Base-by-base conservation (phyloP, 1,140 invertebrate genomes). In the Onthophagus taurus region DNA sequence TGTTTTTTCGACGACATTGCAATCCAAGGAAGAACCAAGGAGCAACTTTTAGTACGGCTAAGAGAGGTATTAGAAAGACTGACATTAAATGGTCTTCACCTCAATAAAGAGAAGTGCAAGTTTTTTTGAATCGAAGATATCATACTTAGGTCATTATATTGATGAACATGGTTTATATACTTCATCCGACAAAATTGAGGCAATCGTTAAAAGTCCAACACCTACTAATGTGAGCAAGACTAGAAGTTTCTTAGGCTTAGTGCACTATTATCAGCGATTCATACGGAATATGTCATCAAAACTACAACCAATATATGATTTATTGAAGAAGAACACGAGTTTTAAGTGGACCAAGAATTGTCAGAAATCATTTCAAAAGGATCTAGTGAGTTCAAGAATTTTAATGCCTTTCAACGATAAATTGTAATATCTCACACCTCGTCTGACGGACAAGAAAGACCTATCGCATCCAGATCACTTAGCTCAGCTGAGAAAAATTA, bases 321-420 rank as follows among this genome's bases (percentile, higher is more conserved):
- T 61, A 21, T 26, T 58, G 23, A 45, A 46, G n/a, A 49, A 53
- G 18, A 43, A 51, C 11, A 30, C 13, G 26, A 30, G 36, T 11
- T 55, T 47, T 42, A 24, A 26, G n/a, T 55, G 50, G 53, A 37
- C 24, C 12, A 31, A 46, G 29, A 38, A 49, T 5, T 55, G 50
- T 31, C 20, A 76, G 75, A 50, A 60, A 71, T 21, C 49, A 67
- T 23, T 44, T 30, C 36, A 35, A 18, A 17, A 26, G 5, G n/a
- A n/a, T n/a, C n/a, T n/a, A n/a, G n/a, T n/a, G n/a, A n/a, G n/a
- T n/a, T n/a, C n/a, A n/a, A n/a, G n/a, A n/a, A n/a, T n/a, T n/a
- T n/a, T n/a, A n/a, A n/a, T n/a, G n/a, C n/a, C n/a, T n/a, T n/a
- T n/a, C n/a, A n/a, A n/a, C n/a, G n/a, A n/a, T n/a, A n/a, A n/a